Base-by-base conservation (phyloP, 2,888 invertebrate species). In the Eilema depressum region DNA sequence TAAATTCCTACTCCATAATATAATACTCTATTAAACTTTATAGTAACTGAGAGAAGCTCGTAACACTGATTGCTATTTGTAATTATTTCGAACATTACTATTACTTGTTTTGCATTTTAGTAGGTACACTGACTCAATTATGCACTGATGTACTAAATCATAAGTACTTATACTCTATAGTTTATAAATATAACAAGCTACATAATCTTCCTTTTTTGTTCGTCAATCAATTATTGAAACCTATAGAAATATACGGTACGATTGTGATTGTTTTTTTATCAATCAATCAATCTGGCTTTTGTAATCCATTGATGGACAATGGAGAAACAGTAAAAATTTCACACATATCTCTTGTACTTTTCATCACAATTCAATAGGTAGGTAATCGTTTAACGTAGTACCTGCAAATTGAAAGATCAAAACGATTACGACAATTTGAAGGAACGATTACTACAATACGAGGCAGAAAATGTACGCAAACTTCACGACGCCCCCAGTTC, bases 351-450 rank as follows among this genome's bases (percentile, higher is more conserved):
- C 10, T 53, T 53, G n/a, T n/a, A 53, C 53, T 53, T 53, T 53
- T 53, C n/a, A 53, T 53, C n/a, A 53, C 53, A 53, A 53, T 47
- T 41, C 47, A 47, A 47, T 47, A 20, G 20, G 17, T 41, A 17
- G 41, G 41, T 41, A 47, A 47, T 4, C 47, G 20, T 47, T 20
- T 47, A 47, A 7, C 47, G 20, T 5, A 47, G 47, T 47, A 47
- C 47, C 8, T 59, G 26, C 12, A 25, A 59, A 26, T 59, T 26
- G 26, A 59, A 59, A 59, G 57, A 25, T 59, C 57, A 47, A 64
- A 64, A 64, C 14, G 26, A 64, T 64, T 28, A n/a, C 28, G 11
- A 12, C 26, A 20, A 53, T 64, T 47, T 56, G 56, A 56, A 23
- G 56, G 23, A 23, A 56, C 11, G 41, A 41, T 41, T 41, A 41